These are phyloP conservation scores for Drosophila eohydei DNA, from an alignment of 2,888 invertebrate species.

Conservation along the genomic window DNA sequence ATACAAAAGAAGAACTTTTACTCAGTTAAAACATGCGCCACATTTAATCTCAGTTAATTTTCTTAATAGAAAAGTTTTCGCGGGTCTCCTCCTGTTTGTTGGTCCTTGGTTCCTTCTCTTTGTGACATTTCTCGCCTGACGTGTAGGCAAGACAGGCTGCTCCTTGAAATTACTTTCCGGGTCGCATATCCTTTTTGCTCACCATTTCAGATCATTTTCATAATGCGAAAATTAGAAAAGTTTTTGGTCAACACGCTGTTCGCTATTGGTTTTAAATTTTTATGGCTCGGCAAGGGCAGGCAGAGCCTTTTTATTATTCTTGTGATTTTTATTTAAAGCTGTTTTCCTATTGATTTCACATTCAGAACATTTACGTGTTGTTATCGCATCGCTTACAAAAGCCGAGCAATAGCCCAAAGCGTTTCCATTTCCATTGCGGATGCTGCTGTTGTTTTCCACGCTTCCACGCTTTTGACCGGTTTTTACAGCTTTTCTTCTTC, in stretches of 20 bases:
- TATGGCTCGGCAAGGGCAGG: slow-evolving; percentile 17
- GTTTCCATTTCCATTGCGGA: slow-evolving; percentile 59
- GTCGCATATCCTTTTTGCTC: slow-evolving; percentile 6
- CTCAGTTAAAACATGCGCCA: slow-evolving; percentile 61
- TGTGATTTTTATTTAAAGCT: slow-evolving; percentile 45
- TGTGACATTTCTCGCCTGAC: slow-evolving; percentile 50
- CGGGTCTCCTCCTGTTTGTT: slow-evolving; percentile 39
- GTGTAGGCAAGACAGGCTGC: slow-evolving; percentile 34
- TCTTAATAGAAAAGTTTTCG: slow-evolving; percentile 83
- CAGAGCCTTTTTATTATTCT: background rate
- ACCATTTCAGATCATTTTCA: slow-evolving; percentile 69
- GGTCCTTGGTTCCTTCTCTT: slow-evolving; percentile 8
- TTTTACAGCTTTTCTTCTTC: background rate
- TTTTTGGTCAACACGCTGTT: slow-evolving; percentile 49
- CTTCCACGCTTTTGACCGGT: slow-evolving; percentile 11
- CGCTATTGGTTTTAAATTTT: slow-evolving; percentile 61
- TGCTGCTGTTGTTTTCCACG: slow-evolving; percentile 50
- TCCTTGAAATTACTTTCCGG: slow-evolving; percentile 43
- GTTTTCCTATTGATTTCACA: slow-evolving; percentile 73
- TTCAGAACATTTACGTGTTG: slow-evolving; percentile 72
- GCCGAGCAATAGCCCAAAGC: slow-evolving; percentile 39
- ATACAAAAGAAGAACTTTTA: slow-evolving; percentile 45
- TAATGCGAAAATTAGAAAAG: slow-evolving; percentile 79
- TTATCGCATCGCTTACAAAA: slow-evolving; percentile 76
- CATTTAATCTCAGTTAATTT: slow-evolving; percentile 83